Percentiles rank a stretch among this genome's conserved stretches.
Conservation (phyloP, 2,797 vertebrate species). For the Bradypodion pumilum region DNA sequence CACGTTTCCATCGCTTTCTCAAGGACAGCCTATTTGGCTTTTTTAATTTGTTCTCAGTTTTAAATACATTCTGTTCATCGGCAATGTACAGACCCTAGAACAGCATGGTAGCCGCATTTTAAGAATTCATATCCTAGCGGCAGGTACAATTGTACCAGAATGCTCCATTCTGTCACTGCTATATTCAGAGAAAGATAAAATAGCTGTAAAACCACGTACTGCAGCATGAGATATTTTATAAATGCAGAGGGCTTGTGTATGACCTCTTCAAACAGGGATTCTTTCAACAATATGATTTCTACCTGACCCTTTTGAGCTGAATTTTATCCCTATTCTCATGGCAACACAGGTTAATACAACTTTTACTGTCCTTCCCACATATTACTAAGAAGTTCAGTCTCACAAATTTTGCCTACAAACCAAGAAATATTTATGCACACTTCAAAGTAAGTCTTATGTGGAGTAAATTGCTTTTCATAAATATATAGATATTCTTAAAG, state of each 20-base stretch:
- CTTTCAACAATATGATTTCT: conserved; percentile 39
- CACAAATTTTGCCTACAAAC: not conserved
- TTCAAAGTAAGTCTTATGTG: not conserved
- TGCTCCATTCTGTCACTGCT: not conserved
- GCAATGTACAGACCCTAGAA: not conserved
- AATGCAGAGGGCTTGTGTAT: not conserved
- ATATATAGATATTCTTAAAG: not conserved
- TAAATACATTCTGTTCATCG: not conserved
- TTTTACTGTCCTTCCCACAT: not conserved
- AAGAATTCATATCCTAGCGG: conserved; percentile 13
- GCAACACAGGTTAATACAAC: not conserved
- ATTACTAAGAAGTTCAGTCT: not conserved
- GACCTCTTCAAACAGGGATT: conserved; percentile 19
- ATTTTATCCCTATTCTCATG: not conserved
- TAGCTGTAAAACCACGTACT: conserved; percentile 36
- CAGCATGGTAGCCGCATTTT: not conserved
- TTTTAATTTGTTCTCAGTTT: conserved; percentile 18
- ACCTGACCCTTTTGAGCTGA: not conserved
- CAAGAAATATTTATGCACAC: not conserved
- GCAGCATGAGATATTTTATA: not conserved
- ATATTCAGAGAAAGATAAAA: not conserved
- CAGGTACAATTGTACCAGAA: conserved; percentile 7
- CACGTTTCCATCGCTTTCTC: not conserved
- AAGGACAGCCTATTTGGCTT: not conserved
- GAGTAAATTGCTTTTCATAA: not conserved